Conservation (phyloP, 1,140 invertebrate genomes). For the Tenebrio molitor region DNA sequence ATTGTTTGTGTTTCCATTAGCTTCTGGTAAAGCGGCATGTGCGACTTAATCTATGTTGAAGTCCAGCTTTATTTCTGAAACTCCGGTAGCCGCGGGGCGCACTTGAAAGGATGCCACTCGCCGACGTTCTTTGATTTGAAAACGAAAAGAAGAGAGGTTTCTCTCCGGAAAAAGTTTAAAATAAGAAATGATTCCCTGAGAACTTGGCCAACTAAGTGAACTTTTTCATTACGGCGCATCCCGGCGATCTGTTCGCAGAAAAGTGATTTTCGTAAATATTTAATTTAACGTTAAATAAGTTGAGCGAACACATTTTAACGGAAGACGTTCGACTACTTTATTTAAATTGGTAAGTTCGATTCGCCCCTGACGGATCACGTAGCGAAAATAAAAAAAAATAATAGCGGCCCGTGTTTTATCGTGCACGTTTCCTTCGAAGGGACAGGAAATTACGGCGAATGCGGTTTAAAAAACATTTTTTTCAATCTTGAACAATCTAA, state of each 20-base stretch:
- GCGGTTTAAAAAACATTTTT: background rate
- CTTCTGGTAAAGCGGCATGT: constrained; percentile 14
- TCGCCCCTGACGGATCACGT: constrained; percentile 7
- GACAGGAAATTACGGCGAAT: background rate
- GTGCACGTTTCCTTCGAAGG: too few species aligned
- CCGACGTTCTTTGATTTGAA: constrained; percentile 24
- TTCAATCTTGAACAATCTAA: background rate
- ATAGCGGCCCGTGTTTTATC: background rate
- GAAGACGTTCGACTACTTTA: constrained; percentile 5
- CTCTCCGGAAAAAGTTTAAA: constrained; percentile 26
- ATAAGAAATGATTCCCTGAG: constrained; percentile 27
- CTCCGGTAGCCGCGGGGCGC: background rate
- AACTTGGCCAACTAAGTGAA: constrained; percentile 19
- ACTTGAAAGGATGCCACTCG: constrained; percentile 43
- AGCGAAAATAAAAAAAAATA: background rate
- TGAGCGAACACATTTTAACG: background rate
- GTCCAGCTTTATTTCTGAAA: constrained; percentile 46
- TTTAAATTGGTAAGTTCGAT: constrained; percentile 1
- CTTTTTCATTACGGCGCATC: constrained; percentile 17
- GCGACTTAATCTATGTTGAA: constrained; percentile 41
- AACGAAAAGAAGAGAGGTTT: constrained; percentile 22
- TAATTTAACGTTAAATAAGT: constrained; percentile 15
- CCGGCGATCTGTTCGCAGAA: background rate
- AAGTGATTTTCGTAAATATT: constrained; percentile 29
- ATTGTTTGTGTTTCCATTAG: constrained; percentile 52